Evolutionary conservation across 1,140 invertebrate genomes (phyloP), one percentile per base, ranked within the genome.

Genomic region (Teleopsis dalmanni): DNA sequence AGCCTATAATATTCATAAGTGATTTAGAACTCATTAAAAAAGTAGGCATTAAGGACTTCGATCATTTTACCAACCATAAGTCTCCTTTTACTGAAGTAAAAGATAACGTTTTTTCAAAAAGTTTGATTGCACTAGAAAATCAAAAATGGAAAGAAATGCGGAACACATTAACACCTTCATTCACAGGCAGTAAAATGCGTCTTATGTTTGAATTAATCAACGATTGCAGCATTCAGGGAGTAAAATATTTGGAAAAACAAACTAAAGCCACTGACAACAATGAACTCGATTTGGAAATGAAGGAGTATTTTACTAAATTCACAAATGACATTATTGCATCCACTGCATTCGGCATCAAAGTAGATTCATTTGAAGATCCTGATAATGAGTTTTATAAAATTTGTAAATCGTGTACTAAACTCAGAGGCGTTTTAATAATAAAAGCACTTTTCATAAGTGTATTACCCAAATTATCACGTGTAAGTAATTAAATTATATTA

Each of bases 31-130:
- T 82, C 3, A 76, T 84, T 3, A 81, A 76, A 52, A 63, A 68
- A 27, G 70, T 84, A 2, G 68, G 72, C 0, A 68, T 84, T 0
- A 83, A 82, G 57, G 76, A 82, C 47, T 84, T 84, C 50, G 77
- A 84, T 2, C 58, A 78, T 55, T 85, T 84, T 47, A 60, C 72
- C 0, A 75, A 84, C 52, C 77, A 81, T 47, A 60, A 67, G 8
- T 49, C 55, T 3, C 70, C 79, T 29, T 54, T 77, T 3, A 55
- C 57, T 13, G 62, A 68, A 13, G 63, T 75, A 0, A 27, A 54
- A 1, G 79, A 81, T 47, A 75, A 76, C 0, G 40, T 83, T 1
- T 63, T 80, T 7, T 21, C 37, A 3, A 38, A 38, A 5, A 26
- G 22, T 41, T 26, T 41, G 19, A 14, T 41, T 16, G 22, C 5